phyloP scores from a whole-genome alignment of 2,797 vertebrate genomes.

The Nyctibius grandis region DNA sequence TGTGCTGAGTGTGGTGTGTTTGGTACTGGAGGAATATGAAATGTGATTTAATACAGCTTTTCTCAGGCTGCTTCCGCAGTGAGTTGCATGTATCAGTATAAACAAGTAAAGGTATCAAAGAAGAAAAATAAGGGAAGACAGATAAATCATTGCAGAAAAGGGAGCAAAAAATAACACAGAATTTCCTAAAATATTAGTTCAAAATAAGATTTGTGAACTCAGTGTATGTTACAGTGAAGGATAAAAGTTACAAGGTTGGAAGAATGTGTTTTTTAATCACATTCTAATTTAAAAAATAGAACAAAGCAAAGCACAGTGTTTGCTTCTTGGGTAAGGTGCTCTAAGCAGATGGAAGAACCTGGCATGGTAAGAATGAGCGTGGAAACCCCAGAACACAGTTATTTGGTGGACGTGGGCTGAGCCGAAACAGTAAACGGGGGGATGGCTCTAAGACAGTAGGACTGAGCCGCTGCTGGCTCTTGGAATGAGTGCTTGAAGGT shows the following conservation, averaged over 20 bases:
- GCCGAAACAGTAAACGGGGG: background rate
- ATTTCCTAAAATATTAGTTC: background rate
- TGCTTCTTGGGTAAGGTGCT: background rate
- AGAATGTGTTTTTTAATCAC: background rate
- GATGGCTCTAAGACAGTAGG: background rate
- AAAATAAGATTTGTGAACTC: background rate
- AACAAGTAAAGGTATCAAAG: background rate
- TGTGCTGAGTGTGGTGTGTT: background rate
- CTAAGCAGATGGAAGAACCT: background rate
- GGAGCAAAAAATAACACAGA: background rate
- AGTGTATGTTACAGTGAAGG: background rate
- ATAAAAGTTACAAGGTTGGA: background rate
- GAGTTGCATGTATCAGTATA: background rate
- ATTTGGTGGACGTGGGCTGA: background rate
- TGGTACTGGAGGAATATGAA: background rate
- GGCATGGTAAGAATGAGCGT: background rate
- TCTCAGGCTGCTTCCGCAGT: background rate
- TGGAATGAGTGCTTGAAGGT: rapidly evolving
- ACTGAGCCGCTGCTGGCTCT: background rate
- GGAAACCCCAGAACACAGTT: background rate
- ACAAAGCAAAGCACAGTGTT: background rate
- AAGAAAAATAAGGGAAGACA: background rate
- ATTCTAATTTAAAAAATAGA: background rate
- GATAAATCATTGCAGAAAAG: background rate
- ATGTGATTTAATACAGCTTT: background rate